Percentiles rank a stretch among this genome's conserved stretches.
Evolutionary conservation across 2,113 vertebrate genomes (phyloP).

Genomic region (Hippocampus comes): DNA sequence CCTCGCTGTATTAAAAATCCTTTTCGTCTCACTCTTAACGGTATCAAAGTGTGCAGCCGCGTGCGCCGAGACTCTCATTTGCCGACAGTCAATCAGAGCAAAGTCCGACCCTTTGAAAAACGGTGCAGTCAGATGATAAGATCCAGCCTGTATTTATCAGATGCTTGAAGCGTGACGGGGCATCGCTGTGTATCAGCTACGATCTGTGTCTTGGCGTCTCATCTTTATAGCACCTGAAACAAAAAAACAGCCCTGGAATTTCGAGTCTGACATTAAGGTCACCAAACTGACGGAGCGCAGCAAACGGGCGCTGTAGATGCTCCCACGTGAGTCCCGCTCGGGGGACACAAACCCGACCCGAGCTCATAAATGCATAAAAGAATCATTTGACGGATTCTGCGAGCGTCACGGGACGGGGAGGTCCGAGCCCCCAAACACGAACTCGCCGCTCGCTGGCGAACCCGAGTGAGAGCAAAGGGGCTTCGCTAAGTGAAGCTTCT

Average conservation of each 20-base stretch:
- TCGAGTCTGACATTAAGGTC: slow-evolving; percentile 45
- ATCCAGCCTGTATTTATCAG: slow-evolving; percentile 40
- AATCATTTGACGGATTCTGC: neutral
- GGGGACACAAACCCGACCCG: slow-evolving; percentile 12
- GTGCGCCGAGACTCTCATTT: slow-evolving; percentile 23
- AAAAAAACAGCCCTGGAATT: slow-evolving; percentile 50
- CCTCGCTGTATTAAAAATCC: slow-evolving; percentile 25
- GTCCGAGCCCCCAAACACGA: slow-evolving; percentile 11
- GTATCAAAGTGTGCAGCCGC: slow-evolving; percentile 19
- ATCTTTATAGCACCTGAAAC: slow-evolving; percentile 46
- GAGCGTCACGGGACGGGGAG: slow-evolving; percentile 11
- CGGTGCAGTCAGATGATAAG: slow-evolving; percentile 17
- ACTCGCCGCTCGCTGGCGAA: slow-evolving; percentile 6
- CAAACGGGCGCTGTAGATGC: slow-evolving; percentile 32
- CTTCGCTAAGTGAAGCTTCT: slow-evolving; percentile 50
- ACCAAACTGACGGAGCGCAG: slow-evolving; percentile 37
- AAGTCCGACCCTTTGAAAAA: slow-evolving; percentile 37
- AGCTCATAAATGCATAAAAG: slow-evolving; percentile 7
- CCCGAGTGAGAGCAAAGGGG: slow-evolving; percentile 4
- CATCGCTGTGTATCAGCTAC: slow-evolving; percentile 50
- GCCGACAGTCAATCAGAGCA: slow-evolving; percentile 38
- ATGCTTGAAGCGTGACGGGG: slow-evolving; percentile 46
- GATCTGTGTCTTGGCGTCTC: slow-evolving; percentile 45
- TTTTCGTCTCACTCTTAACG: slow-evolving; percentile 11
- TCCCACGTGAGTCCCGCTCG: neutral